A percentile compares a stretch with the other conserved stretches of the same genome.
Conservation (phyloP, 2,888 invertebrate genomes). For the Zootermopsis nevadensis region DNA sequence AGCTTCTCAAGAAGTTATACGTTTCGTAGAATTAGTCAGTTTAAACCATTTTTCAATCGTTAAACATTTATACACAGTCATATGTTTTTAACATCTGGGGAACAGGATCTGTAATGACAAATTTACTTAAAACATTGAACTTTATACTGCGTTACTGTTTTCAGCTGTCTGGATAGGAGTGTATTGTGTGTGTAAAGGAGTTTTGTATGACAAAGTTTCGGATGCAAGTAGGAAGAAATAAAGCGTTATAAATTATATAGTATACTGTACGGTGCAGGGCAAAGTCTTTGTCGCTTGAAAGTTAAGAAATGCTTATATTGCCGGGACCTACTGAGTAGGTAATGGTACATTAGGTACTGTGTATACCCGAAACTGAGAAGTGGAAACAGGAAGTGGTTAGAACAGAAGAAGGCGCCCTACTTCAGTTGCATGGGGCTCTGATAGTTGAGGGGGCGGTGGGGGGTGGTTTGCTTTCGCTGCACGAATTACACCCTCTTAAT, state of each 20-base stretch:
- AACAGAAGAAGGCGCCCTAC: not conserved
- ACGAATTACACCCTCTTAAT: not conserved
- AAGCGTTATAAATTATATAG: not conserved
- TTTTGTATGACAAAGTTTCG: not conserved
- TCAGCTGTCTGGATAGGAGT: too few relatives aligned
- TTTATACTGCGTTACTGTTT: not conserved
- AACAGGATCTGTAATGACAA: not conserved
- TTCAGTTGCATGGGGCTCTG: not conserved
- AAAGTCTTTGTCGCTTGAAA: too few relatives aligned
- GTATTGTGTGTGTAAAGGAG: not conserved
- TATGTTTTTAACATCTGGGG: not conserved
- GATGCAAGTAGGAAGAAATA: not conserved
- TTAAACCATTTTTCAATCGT: too few relatives aligned
- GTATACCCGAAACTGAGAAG: not conserved
- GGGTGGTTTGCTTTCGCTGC: not conserved
- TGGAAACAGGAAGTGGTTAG: slow-evolving; percentile 1
- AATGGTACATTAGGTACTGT: slow-evolving; percentile 33
- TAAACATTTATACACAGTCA: too few relatives aligned
- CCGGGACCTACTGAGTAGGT: slow-evolving; percentile 8
- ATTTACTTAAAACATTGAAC: not conserved
- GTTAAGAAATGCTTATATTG: not conserved
- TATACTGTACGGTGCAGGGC: not conserved
- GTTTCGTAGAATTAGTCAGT: too few relatives aligned
- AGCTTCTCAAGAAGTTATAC: too few relatives aligned
- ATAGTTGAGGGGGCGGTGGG: not conserved